Evolutionary conservation across 1,140 invertebrate species (phyloP), one percentile per base, ranked within the genome.

Genomic region (Neodiprion fabricii): DNA sequence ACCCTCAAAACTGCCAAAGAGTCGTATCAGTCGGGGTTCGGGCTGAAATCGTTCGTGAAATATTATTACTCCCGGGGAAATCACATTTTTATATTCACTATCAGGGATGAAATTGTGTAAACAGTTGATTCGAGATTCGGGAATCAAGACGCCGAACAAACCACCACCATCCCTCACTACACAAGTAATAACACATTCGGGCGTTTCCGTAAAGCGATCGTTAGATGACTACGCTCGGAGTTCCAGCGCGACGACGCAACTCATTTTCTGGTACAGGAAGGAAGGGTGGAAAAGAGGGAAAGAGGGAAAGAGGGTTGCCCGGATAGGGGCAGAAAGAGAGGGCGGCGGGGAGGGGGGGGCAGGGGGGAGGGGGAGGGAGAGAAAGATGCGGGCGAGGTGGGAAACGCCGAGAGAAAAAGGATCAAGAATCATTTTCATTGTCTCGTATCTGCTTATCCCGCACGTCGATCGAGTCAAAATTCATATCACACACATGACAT

Each of bases 121-220:
- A 76, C 72, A 74, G 72, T 80, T 77, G 76, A 79, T 78, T 78
- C 79, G 77, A 78, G 79, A 76, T 75, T 80, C 79, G 53, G n/a
- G 53, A 61, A 5, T 61, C 53, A 61, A 12, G 53, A 61, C 53
- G n/a, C 53, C 53, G 53, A 61, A 61, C 53, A 14, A 61, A 61
- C 53, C 53, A 61, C 53, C 53, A 61, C 53, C 53, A 61, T 61
- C 78, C 79, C 79, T 80, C 74, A 73, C 75, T 61, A 72, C 72
- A 72, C 79, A 72, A 79, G 75, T 72, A 77, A 80, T 78, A 77
- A 76, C 71, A 74, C 66, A 76, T 79, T 85, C 84, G 85, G 85
- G 78, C 76, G 80, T 84, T 84, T 85, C 84, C 85, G 85, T 79
- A 72, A 75, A 72, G 76, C 84, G 85, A 86, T 86, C 85, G 85